Conservation (phyloP, 2,888 invertebrate species). For the Branchipolynoe longqiensis region DNA sequence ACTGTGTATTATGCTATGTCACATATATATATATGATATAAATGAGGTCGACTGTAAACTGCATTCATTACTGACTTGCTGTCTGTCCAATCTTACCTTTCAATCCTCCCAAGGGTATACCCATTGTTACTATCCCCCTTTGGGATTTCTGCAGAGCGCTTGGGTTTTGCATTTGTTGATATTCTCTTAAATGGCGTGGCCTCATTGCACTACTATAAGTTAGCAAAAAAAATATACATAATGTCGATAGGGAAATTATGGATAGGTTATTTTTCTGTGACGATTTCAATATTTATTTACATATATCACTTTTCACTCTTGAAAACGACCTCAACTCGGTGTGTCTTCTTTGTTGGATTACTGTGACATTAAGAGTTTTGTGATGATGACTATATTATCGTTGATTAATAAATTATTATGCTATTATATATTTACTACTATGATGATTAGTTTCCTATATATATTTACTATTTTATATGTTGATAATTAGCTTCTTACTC, state of each 20-base stretch:
- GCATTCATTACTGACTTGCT: too few relatives aligned
- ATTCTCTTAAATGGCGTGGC: too few relatives aligned
- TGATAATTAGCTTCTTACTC: conserved; percentile 28
- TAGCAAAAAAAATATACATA: too few relatives aligned
- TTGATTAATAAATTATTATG: too few relatives aligned
- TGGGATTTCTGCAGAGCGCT: background rate
- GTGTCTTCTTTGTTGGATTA: conserved; percentile 27
- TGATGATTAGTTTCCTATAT: conserved; percentile 36
- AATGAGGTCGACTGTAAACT: too few relatives aligned
- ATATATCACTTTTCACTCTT: conserved; percentile 13
- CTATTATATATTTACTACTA: conserved; percentile 7
- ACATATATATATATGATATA: too few relatives aligned
- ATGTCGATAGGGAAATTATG: background rate
- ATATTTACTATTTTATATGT: conserved; percentile 45
- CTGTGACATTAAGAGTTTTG: conserved; percentile 24
- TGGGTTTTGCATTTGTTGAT: too few relatives aligned
- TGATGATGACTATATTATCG: background rate
- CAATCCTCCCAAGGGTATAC: too few relatives aligned
- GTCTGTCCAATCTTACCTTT: too few relatives aligned
- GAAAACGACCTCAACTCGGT: conserved; percentile 31
- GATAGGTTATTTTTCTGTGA: background rate
- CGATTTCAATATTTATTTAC: background rate
- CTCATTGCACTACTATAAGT: too few relatives aligned
- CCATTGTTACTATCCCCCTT: too few relatives aligned
- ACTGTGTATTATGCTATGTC: too few relatives aligned